These are phyloP conservation scores for Drosophila busckii DNA, from an alignment of 1,140 invertebrate genomes.

Conservation along the genomic window DNA sequence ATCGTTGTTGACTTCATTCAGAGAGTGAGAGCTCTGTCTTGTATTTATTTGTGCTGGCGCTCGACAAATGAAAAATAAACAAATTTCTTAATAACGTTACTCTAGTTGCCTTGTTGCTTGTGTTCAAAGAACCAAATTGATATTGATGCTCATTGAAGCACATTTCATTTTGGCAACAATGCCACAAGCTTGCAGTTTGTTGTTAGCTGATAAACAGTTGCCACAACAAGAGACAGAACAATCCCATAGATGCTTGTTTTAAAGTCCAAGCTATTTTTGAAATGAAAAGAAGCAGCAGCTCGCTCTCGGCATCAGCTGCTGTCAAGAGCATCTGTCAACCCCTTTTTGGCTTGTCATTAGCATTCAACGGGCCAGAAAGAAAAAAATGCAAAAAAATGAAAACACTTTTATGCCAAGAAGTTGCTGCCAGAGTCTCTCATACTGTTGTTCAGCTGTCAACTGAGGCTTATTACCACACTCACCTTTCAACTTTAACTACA, in stretches of 20 bases:
- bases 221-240: too few relatives aligned
- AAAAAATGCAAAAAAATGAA: too few relatives aligned
- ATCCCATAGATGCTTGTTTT: too few relatives aligned
- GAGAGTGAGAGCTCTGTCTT: conserved; percentile 18
- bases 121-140: conserved; percentile 47
- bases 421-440: conserved; percentile 8
- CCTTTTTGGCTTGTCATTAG: too few relatives aligned
- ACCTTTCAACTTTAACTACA: background rate
- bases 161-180: conserved; percentile 11
- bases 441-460: conserved; percentile 1
- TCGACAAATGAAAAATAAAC: conserved; percentile 70
- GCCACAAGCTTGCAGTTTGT: too few relatives aligned
- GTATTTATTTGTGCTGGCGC: conserved; percentile 33
- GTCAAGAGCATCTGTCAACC: too few relatives aligned
- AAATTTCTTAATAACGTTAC: conserved; percentile 66
- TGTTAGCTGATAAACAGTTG: too few relatives aligned
- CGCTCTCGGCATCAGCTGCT: too few relatives aligned
- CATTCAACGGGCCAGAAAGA: too few relatives aligned
- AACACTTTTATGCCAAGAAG: too few relatives aligned
- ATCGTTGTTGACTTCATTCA: conserved; percentile 49
- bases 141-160: conserved; percentile 54
- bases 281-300: too few relatives aligned
- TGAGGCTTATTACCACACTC: conserved; percentile 13
- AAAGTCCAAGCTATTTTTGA: too few relatives aligned
- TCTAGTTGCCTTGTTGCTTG: conserved; percentile 12